These are phyloP conservation scores for Macrostomum cliftonense DNA, from an alignment of 2,888 invertebrate species.

Conservation along the genomic window DNA sequence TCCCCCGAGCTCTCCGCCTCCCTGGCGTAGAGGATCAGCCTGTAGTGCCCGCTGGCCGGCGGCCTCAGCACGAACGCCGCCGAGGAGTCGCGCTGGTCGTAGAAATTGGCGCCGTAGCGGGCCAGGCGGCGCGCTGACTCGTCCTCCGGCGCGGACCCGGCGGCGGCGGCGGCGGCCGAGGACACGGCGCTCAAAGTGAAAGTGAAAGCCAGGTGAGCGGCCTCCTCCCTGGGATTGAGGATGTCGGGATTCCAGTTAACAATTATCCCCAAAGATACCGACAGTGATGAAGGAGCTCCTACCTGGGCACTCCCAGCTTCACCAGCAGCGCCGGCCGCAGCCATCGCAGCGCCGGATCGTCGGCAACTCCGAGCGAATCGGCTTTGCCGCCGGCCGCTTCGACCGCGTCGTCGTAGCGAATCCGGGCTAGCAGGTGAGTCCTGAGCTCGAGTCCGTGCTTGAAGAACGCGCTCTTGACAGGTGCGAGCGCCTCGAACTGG, in stretches of 20 bases:
- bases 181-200: constrained; percentile 15
- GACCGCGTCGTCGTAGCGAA: constrained; percentile 14
- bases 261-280: no score
- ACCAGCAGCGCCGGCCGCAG: no score
- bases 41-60: constrained; percentile 16
- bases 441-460: constrained; percentile 35
- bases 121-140: constrained; percentile 15
- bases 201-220: constrained; percentile 27
- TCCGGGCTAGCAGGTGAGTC: constrained; percentile 34
- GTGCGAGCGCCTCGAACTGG: constrained; percentile 37
- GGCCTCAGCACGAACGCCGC: constrained; percentile 19
- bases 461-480: constrained; percentile 38
- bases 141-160: constrained; percentile 10
- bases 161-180: constrained; percentile 2
- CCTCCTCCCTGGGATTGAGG: background rate
- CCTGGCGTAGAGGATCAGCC: no score
- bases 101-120: constrained; percentile 23
- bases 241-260: constrained; percentile 7
- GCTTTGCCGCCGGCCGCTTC: no score
- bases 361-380: no score
- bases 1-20: no score
- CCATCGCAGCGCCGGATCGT: no score
- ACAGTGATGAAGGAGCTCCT: no score
- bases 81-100: constrained; percentile 24
- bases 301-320: no score